Evolutionary conservation across 2,888 invertebrate genomes (phyloP), one percentile per base, ranked within the genome.

Genomic region (Erebia epiphron): DNA sequence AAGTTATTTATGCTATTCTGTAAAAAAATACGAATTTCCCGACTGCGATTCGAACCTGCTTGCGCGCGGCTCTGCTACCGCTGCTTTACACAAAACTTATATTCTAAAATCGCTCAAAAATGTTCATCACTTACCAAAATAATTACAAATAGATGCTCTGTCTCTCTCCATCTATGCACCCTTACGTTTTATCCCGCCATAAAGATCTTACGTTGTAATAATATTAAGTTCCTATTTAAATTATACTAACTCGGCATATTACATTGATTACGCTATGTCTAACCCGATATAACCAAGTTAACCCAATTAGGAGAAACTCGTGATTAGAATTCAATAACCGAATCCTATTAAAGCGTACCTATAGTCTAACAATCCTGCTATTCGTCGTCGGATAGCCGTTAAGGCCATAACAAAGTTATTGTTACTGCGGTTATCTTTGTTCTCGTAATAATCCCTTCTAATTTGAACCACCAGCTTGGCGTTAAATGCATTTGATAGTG

Each of bases 321-420:
- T 68, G 71, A 71, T 68, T 71, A 64, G 68, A 71, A 71, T 71
- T 68, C 68, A 71, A 71, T 68, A 68, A 71, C 68, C 52, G 65
- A 68, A 71, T 68, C 71, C 68, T 68, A 68, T 68, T 71, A 64
- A 14, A 52, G 64, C 64, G 52, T n/a, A n/a, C n/a, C n/a, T n/a
- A n/a, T 43, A 60, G 67, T 41, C 67, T 52, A 35, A 64, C 52
- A 18, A 68, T 71, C 68, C 46, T 64, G 60, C 58, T 43, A 52
- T 61, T 70, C 67, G 63, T 64, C 61, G 54, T 57, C 21, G 67
- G 63, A 71, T 62, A 67, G 50, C 63, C 61, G 26, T 64, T 64
- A 54, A 35, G 49, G 46, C 26, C 62, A 50, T 63, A 63, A 8
- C n/a, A 50, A 26, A 26, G 62, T 63, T 50, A 64, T 64, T 52